A percentile compares a stretch with the other conserved stretches of the same genome.
These are phyloP conservation scores for Todiramphus saurophagus DNA, from an alignment of 2,113 vertebrate species.

Conservation along the genomic window DNA sequence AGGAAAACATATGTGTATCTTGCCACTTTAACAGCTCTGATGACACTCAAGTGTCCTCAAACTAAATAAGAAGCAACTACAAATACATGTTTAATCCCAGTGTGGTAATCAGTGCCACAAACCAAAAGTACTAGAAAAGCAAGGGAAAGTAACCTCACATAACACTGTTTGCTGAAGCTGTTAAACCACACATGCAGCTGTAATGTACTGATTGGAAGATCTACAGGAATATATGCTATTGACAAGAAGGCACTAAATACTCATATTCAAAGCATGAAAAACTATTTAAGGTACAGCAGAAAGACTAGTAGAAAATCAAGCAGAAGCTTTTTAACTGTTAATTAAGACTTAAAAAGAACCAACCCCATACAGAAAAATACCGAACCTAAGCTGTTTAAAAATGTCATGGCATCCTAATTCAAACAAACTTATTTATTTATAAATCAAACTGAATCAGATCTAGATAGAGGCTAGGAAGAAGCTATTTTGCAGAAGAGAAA, in stretches of 20 bases:
- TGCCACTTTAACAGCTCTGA: neutral
- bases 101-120: constrained; percentile 15
- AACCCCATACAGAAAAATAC: neutral
- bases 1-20: neutral
- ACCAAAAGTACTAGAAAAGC: neutral
- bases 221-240: neutral
- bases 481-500: neutral
- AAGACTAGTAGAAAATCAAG: constrained; percentile 15
- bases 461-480: neutral
- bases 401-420: neutral
- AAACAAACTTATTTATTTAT: neutral
- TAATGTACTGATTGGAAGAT: neutral
- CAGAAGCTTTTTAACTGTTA: neutral
- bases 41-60: neutral
- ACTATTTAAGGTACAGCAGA: neutral
- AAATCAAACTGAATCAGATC: neutral
- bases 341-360: neutral
- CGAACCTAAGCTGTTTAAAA: neutral
- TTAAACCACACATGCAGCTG: neutral
- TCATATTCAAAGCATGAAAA: neutral
- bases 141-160: neutral
- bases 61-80: neutral
- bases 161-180: constrained; percentile 3
- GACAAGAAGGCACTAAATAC: neutral
- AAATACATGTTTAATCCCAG: neutral